Conservation (phyloP, 2,113 vertebrate species). For the Balaeniceps rex region DNA sequence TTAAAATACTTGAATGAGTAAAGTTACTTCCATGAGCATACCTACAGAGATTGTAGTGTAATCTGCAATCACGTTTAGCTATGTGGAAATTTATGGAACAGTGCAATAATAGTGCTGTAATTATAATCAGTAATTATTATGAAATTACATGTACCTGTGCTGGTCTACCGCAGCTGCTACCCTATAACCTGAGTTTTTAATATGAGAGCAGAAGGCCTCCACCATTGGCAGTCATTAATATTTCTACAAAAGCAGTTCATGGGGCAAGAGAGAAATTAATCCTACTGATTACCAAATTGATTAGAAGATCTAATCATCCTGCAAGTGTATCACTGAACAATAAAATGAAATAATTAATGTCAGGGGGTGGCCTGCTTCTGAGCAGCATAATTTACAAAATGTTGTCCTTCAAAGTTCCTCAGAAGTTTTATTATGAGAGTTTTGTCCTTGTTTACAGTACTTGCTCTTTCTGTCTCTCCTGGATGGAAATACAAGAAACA, state of each 20-base stretch:
- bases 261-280: slow-evolving; percentile 37
- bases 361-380: background rate
- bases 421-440: background rate
- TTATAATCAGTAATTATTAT: background rate
- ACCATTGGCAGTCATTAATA: slow-evolving; percentile 15
- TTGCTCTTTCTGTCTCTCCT: background rate
- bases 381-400: slow-evolving; percentile 7
- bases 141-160: background rate
- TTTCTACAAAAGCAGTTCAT: slow-evolving; percentile 30
- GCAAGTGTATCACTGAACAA: slow-evolving; percentile 21
- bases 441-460: background rate
- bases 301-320: slow-evolving; percentile 31
- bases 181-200: background rate
- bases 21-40: background rate
- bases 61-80: background rate
- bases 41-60: background rate
- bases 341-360: slow-evolving; percentile 57
- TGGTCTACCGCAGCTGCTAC: background rate
- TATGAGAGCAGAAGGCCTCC: background rate
- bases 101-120: background rate
- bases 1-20: background rate
- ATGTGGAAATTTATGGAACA: background rate
- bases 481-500: background rate
- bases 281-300: slow-evolving; percentile 34
- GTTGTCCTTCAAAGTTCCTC: background rate